Evolutionary conservation across 1,140 invertebrate species (phyloP).

Genomic region (Listronotus oregonensis): DNA sequence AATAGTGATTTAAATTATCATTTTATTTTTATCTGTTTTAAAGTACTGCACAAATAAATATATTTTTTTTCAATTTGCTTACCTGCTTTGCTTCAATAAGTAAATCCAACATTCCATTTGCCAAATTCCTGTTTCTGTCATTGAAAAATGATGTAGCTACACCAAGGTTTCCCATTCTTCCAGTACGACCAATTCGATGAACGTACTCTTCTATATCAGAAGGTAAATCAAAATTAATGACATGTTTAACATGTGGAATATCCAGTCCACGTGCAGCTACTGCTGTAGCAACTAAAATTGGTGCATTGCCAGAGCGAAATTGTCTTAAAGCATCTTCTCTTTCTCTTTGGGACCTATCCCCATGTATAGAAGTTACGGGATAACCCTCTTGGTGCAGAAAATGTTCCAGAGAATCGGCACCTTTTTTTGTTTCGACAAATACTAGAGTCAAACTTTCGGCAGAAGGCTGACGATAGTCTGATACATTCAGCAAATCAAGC

Average conservation of each 20-base stretch:
- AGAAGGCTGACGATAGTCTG: slow-evolving; percentile 64
- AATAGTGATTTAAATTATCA: too few relatives aligned
- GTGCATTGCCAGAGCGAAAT: slow-evolving; percentile 89
- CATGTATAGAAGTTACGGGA: slow-evolving; percentile 98
- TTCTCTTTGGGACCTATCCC: slow-evolving; percentile 93
- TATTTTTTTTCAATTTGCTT: not conserved
- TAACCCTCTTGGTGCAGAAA: slow-evolving; percentile 87
- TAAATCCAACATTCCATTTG: slow-evolving; percentile 91
- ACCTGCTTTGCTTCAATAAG: slow-evolving; percentile 92
- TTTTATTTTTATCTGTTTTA: too few relatives aligned
- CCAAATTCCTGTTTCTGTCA: slow-evolving; percentile 95
- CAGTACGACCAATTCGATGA: slow-evolving; percentile 97
- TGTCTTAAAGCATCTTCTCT: slow-evolving; percentile 91
- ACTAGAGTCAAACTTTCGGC: slow-evolving; percentile 88
- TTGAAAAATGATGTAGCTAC: slow-evolving; percentile 99
- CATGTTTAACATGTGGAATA: slow-evolving; percentile 97
- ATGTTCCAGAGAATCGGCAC: slow-evolving; percentile 93
- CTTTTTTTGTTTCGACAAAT: slow-evolving; percentile 99
- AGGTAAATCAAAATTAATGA: slow-evolving; percentile 96
- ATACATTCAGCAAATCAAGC: slow-evolving; percentile 88
- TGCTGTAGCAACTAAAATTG: slow-evolving; percentile 96
- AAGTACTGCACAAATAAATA: too few relatives aligned
- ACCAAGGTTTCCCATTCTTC: slow-evolving; percentile 91
- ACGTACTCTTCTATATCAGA: slow-evolving; percentile 97
- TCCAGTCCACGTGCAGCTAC: slow-evolving; percentile 97